A percentile compares a stretch with the other conserved stretches of the same genome.
Conservation (phyloP, 2,888 invertebrate genomes). For the Xanthia togata region DNA sequence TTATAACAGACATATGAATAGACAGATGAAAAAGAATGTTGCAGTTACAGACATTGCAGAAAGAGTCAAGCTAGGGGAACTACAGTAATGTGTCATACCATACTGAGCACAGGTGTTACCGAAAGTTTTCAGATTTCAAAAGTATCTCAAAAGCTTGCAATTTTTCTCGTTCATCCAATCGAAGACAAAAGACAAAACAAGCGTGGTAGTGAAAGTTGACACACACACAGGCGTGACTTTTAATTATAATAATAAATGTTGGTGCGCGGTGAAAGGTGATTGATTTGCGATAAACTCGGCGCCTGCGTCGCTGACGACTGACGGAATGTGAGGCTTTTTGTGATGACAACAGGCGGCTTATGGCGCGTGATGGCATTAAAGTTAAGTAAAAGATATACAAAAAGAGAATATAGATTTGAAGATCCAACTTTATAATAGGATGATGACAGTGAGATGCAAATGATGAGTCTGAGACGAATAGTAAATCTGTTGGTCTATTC, state of each 20-base stretch:
- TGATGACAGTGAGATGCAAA: neutral
- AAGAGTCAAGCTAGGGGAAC: too few species aligned
- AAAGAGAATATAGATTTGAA: neutral
- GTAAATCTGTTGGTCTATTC: too few species aligned
- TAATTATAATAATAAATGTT: conserved; percentile 70
- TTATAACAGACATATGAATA: too few species aligned
- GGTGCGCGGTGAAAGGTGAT: conserved; percentile 69
- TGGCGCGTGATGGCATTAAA: neutral
- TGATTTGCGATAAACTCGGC: conserved; percentile 64
- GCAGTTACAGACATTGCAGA: neutral
- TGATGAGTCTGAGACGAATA: neutral
- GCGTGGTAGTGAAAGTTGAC: conserved; percentile 59
- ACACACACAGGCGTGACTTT: conserved; percentile 60
- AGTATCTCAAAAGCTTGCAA: neutral
- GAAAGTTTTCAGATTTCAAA: neutral
- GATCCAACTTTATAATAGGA: neutral
- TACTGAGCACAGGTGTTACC: neutral
- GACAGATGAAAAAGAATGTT: neutral
- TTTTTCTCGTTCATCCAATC: conserved; percentile 19
- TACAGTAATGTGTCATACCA: neutral
- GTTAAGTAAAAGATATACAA: neutral
- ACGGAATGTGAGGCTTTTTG: conserved; percentile 24
- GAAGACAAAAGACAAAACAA: conserved; percentile 48
- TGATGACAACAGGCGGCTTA: neutral
- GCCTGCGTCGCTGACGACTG: conserved; percentile 14